Conservation (phyloP, 2,797 vertebrate species). For the Myioborus miniatus region DNA sequence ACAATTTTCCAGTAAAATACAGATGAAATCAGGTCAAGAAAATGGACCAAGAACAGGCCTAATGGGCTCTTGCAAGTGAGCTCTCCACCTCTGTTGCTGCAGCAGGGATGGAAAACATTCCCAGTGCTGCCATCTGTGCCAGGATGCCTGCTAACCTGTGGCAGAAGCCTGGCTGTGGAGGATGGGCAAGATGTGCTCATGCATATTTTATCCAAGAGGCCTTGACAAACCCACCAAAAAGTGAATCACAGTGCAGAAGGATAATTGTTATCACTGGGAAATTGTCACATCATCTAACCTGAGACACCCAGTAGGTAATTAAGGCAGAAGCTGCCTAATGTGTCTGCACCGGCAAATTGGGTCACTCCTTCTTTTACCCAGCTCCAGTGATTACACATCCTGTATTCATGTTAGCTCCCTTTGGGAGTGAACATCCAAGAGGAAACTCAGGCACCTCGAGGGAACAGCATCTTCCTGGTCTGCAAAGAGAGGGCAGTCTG, state of each 20-base stretch:
- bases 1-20: background rate
- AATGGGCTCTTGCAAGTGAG: background rate
- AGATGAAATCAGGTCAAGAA: background rate
- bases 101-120: background rate
- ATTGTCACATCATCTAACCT: background rate
- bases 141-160: background rate
- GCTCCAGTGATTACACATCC: background rate
- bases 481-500: background rate
- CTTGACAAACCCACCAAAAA: constrained; percentile 18
- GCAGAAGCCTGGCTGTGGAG: background rate
- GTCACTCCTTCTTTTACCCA: background rate
- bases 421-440: background rate
- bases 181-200: background rate
- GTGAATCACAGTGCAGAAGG: background rate
- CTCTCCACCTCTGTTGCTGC: background rate
- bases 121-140: background rate
- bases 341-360: background rate
- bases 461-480: background rate
- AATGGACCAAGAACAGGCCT: background rate
- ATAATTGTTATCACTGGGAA: constrained; percentile 24
- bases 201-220: constrained; percentile 34
- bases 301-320: background rate
- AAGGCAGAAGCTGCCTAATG: background rate
- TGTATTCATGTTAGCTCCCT: background rate
- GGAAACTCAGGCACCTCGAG: background rate